A percentile compares a stretch with the other conserved stretches of the same genome.
These are phyloP conservation scores for Amniataba percoides DNA, from an alignment of 2,797 vertebrate species.

Conservation along the genomic window DNA sequence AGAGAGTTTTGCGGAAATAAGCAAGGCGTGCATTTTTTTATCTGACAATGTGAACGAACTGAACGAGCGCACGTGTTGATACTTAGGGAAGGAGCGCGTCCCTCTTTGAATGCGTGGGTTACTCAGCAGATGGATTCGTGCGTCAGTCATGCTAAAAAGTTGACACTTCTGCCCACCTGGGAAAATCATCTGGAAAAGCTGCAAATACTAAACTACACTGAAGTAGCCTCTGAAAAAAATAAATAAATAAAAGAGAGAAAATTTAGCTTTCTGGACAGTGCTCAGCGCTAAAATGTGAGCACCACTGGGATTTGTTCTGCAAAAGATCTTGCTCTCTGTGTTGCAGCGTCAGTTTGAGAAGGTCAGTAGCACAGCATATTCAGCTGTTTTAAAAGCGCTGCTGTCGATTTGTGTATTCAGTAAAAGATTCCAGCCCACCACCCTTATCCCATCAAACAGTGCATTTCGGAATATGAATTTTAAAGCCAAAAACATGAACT, in stretches of 20 bases:
- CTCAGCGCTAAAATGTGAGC: constrained; percentile 22
- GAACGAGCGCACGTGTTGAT: background rate
- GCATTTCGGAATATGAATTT: constrained; percentile 21
- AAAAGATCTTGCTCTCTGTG: constrained; percentile 27
- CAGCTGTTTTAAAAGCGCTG: constrained; percentile 34
- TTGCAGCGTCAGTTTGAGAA: constrained; percentile 40
- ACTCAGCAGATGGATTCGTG: constrained; percentile 12
- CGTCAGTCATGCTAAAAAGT: constrained; percentile 26
- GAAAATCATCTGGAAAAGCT: constrained; percentile 23
- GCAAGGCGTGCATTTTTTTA: too few species aligned
- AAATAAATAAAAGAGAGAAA: background rate
- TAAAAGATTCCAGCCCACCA: constrained; percentile 11
- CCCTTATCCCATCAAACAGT: constrained; percentile 16
- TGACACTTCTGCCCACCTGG: constrained; percentile 24
- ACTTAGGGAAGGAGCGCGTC: background rate
- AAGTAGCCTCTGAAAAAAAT: constrained; percentile 9
- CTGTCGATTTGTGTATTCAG: constrained; percentile 33
- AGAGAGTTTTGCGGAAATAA: background rate
- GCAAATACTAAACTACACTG: constrained; percentile 21
- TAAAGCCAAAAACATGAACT: constrained; percentile 18
- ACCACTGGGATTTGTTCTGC: constrained; percentile 37
- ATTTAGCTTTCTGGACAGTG: constrained; percentile 9
- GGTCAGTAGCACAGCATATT: constrained; percentile 41
- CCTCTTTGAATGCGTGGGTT: background rate
- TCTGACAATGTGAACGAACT: constrained; percentile 1